A percentile compares a stretch with the other conserved stretches of the same genome.
phyloP scores from a whole-genome alignment of 1,140 invertebrate species.

The Melanaphis sacchari region DNA sequence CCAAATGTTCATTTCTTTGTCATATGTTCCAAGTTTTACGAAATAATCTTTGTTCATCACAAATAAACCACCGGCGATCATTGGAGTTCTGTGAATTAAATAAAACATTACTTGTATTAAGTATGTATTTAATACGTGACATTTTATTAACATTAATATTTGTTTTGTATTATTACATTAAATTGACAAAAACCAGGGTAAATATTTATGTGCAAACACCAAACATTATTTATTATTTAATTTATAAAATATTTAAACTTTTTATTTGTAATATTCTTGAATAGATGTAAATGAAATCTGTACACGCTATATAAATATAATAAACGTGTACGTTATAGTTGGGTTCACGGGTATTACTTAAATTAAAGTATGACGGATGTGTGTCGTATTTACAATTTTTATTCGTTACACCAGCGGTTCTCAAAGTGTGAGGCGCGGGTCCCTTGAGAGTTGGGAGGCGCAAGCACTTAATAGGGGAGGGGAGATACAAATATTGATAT shows the following conservation, averaged over 20 bases:
- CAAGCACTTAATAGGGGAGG: no score
- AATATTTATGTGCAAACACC: background rate
- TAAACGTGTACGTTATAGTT: background rate
- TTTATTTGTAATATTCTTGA: background rate
- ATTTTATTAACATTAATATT: background rate
- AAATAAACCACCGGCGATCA: conserved; percentile 95
- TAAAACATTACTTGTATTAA: background rate
- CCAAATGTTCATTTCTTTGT: conserved; percentile 98
- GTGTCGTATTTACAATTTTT: background rate
- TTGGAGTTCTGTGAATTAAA: conserved; percentile 74
- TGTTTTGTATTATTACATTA: background rate
- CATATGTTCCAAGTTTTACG: conserved; percentile 93
- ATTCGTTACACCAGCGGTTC: background rate
- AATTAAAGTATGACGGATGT: background rate
- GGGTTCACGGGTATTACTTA: background rate
- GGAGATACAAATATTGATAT: no score
- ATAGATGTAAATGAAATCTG: background rate
- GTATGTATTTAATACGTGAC: background rate
- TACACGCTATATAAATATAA: background rate
- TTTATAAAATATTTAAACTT: background rate
- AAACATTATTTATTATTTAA: background rate
- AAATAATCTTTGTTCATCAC: conserved; percentile 93
- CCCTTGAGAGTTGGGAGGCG: no score
- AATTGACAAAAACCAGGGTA: background rate
- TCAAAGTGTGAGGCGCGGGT: no score